Conservation (phyloP, 2,797 vertebrate genomes). For the Gephyroberyx darwinii region DNA sequence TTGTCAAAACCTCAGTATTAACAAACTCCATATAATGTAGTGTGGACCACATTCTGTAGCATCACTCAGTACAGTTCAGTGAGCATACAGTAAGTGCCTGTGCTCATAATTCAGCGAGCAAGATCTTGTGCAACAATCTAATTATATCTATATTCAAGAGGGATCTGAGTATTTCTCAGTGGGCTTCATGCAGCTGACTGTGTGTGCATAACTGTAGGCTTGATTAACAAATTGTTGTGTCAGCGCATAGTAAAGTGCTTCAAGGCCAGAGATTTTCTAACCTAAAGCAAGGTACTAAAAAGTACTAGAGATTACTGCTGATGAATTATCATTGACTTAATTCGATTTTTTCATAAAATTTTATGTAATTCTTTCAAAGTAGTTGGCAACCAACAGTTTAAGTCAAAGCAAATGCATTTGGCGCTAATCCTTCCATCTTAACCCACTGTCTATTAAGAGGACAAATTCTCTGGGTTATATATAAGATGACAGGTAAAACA, state of each 20-base stretch:
- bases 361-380: not conserved
- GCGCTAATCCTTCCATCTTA: not conserved
- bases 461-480: not conserved
- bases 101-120: conserved; percentile 71
- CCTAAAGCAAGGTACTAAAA: conserved; percentile 61
- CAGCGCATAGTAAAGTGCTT: conserved; percentile 74
- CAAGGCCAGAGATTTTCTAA: conserved; percentile 65
- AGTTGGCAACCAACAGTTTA: not conserved
- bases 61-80: conserved; percentile 45
- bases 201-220: conserved; percentile 75
- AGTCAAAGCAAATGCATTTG: conserved; percentile 1
- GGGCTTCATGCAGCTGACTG: conserved; percentile 74
- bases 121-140: conserved; percentile 77
- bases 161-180: conserved; percentile 74
- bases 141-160: conserved; percentile 81
- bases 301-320: conserved; percentile 37
- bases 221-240: conserved; percentile 82
- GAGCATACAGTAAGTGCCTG: conserved; percentile 49
- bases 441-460: not conserved
- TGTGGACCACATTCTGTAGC: conserved; percentile 9
- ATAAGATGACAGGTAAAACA: not conserved
- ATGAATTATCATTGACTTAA: conserved; percentile 30
- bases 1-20: conserved; percentile 18
- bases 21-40: not conserved
- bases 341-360: conserved; percentile 16